phyloP scores from a whole-genome alignment of 1,140 invertebrate species.

The Drosophila yakuba region DNA sequence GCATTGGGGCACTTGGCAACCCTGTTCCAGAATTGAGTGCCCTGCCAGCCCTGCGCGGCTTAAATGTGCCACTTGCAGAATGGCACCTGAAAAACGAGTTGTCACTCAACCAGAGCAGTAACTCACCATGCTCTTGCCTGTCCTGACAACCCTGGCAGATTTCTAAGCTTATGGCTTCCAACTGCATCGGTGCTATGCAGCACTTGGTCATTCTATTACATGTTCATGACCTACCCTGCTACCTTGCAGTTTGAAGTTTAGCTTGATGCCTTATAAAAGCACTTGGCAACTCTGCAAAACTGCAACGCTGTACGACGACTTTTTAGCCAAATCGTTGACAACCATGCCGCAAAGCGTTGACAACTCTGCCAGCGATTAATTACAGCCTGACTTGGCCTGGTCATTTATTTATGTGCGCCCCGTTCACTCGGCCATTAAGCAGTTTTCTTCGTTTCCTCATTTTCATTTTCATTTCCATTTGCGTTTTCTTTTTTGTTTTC shows the following conservation, averaged over 20 bases:
- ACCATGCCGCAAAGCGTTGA: conserved; percentile 1
- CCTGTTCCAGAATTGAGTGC: not conserved
- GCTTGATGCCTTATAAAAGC: not conserved
- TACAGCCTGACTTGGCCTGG: conserved; percentile 13
- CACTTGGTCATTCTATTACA: not conserved
- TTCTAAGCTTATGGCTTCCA: not conserved
- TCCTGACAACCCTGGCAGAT: not conserved
- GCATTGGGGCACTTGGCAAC: conserved; percentile 10
- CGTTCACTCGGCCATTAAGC: conserved; percentile 15
- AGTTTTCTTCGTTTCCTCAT: conserved; percentile 11
- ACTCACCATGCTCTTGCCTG: not conserved
- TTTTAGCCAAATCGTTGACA: not conserved
- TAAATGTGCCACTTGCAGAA: not conserved
- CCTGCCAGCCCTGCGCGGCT: not conserved
- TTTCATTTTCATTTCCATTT: not conserved
- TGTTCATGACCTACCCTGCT: not conserved
- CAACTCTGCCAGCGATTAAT: conserved; percentile 30
- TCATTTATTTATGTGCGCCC: conserved; percentile 40
- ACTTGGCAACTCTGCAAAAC: not conserved
- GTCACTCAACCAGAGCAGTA: conserved; percentile 1
- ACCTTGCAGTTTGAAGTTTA: not conserved
- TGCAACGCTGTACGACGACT: not conserved
- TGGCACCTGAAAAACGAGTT: not conserved
- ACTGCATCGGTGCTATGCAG: not conserved
- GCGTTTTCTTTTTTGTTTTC: conserved; percentile 2